Conservation (phyloP, 2,797 vertebrate species). For the Euphonia xanthogaster region DNA sequence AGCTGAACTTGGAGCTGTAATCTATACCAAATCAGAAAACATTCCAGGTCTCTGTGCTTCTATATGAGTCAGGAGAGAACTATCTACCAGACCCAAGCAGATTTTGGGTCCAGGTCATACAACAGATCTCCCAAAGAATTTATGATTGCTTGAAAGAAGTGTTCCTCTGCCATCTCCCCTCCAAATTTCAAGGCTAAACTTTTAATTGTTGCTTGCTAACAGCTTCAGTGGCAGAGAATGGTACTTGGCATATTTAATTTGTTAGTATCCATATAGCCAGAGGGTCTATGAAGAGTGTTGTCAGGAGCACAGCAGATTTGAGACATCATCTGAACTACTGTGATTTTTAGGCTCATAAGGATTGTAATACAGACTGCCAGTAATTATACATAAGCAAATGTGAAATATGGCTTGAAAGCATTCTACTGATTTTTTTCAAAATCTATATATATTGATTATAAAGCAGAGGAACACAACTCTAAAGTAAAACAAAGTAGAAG, state of each 20-base stretch:
- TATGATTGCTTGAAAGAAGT: not conserved
- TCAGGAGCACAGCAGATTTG: not conserved
- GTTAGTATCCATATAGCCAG: not conserved
- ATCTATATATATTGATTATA: not conserved
- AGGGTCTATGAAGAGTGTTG: not conserved
- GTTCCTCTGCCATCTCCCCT: rapidly evolving
- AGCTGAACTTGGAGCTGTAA: not conserved
- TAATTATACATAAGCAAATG: not conserved
- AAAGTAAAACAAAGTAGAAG: not conserved
- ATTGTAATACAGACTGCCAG: not conserved
- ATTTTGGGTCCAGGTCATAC: not conserved
- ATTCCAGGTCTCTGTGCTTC: not conserved
- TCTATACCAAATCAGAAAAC: not conserved
- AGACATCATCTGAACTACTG: not conserved
- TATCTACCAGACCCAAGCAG: not conserved
- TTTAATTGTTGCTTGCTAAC: not conserved
- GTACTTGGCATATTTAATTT: not conserved
- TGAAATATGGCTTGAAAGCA: not conserved
- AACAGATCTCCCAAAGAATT: not conserved
- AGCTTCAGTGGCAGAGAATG: not conserved
- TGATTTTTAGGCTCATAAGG: not conserved
- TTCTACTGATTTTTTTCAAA: not conserved
- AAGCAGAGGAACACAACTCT: not conserved
- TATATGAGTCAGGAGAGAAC: not conserved
- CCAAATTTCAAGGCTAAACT: not conserved